Percentiles rank a stretch among this genome's conserved stretches.
These are phyloP conservation scores for Cerastis leucographa DNA, from an alignment of 2,888 invertebrate genomes.

Conservation along the genomic window DNA sequence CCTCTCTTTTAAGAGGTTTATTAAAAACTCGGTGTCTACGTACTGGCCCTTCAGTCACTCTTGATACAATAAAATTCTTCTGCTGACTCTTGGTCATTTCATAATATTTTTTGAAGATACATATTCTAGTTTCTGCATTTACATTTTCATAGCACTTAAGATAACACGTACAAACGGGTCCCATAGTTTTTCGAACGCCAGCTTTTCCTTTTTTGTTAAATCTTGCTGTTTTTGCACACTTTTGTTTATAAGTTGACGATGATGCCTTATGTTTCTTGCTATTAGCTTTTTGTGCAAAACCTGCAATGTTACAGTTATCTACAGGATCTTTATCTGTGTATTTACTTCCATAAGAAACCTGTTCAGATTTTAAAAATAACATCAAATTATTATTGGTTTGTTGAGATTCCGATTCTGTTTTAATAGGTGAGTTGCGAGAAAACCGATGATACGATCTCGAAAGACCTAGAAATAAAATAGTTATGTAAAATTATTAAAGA, in stretches of 20 bases:
- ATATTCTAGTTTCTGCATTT: conserved; percentile 11
- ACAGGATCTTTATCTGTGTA: neutral
- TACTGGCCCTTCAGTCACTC: conserved; percentile 20
- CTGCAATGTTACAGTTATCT: neutral
- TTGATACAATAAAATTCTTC: conserved; percentile 20
- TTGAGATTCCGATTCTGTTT: neutral
- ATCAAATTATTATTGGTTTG: neutral
- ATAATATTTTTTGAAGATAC: conserved; percentile 2
- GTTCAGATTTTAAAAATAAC: neutral
- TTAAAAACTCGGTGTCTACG: conserved; percentile 12
- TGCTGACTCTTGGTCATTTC: conserved; percentile 10
- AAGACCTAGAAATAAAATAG: neutral
- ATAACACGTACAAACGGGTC: neutral
- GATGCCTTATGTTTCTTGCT: neutral
- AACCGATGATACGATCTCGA: neutral
- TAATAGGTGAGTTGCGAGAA: conserved; percentile 1
- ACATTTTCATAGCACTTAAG: conserved; percentile 20
- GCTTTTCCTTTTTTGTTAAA: neutral
- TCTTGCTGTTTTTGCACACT: neutral
- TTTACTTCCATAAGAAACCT: neutral
- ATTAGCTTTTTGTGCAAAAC: neutral
- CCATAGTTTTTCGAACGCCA: neutral
- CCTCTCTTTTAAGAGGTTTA: conserved; percentile 11
- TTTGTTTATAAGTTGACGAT: neutral
- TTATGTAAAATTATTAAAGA: neutral